Conservation (phyloP, 2,888 invertebrate genomes). For the Hydraecia micacea region DNA sequence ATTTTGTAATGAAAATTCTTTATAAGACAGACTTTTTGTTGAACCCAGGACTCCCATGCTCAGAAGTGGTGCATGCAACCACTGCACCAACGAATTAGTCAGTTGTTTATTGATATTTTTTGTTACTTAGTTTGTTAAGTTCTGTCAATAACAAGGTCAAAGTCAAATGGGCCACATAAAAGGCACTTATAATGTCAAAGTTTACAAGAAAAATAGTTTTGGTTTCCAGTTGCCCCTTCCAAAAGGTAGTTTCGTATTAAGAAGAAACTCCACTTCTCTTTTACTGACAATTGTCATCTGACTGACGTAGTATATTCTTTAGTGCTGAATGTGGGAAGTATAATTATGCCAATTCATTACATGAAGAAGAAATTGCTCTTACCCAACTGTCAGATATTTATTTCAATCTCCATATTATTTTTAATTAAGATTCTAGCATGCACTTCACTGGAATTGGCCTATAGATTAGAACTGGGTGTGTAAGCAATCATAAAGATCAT, state of each 20-base stretch:
- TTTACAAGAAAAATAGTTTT: background rate
- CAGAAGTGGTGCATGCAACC: background rate
- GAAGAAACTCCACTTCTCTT: background rate
- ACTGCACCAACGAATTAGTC: background rate
- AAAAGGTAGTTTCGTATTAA: background rate
- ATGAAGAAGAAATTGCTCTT: background rate
- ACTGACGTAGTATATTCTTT: background rate
- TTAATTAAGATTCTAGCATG: background rate
- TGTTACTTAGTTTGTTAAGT: too few relatives aligned
- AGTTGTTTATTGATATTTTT: background rate
- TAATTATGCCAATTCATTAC: background rate
- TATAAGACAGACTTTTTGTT: background rate
- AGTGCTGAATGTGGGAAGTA: background rate
- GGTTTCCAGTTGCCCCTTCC: background rate
- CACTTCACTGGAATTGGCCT: constrained; percentile 2
- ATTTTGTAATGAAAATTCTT: background rate
- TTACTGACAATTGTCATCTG: background rate
- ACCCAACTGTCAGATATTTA: background rate
- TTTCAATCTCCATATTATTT: background rate
- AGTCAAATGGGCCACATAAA: background rate
- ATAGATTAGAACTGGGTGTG: constrained; percentile 15
- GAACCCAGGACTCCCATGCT: background rate
- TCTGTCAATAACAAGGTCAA: background rate
- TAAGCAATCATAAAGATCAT: constrained; percentile 33
- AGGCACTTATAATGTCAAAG: background rate